These are phyloP conservation scores for Squalus acanthias DNA, from an alignment of 2,797 vertebrate genomes.

Conservation along the genomic window DNA sequence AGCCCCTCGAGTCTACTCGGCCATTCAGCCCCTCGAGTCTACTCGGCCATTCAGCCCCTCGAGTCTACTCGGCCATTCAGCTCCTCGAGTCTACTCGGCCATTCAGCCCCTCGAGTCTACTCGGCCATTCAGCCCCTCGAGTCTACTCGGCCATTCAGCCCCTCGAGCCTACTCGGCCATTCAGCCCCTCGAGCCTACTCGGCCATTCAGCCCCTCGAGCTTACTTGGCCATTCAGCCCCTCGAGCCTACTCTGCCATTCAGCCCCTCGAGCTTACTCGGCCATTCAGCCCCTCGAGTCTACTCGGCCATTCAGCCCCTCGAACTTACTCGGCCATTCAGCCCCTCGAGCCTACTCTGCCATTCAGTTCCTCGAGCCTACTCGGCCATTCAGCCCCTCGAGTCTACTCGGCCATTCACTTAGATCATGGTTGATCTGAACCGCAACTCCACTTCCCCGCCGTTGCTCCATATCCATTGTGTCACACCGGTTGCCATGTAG, in stretches of 20 bases:
- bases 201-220: background rate
- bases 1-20: background rate
- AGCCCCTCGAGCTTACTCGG: background rate
- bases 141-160: background rate
- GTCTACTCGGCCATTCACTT: background rate
- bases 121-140: background rate
- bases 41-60: background rate
- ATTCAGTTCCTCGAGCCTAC: too few relatives aligned
- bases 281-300: background rate
- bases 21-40: background rate
- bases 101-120: background rate
- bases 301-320: background rate
- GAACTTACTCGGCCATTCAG: background rate
- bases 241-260: background rate
- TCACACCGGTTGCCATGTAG: background rate
- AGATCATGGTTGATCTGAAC: background rate
- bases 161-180: background rate
- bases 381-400: background rate
- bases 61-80: background rate
- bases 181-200: background rate
- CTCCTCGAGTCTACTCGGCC: background rate
- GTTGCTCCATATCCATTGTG: background rate
- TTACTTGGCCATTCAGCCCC: background rate
- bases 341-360: background rate
- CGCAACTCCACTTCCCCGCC: background rate